Conservation (phyloP, 1,140 invertebrate genomes). For the Procambarus clarkii region DNA sequence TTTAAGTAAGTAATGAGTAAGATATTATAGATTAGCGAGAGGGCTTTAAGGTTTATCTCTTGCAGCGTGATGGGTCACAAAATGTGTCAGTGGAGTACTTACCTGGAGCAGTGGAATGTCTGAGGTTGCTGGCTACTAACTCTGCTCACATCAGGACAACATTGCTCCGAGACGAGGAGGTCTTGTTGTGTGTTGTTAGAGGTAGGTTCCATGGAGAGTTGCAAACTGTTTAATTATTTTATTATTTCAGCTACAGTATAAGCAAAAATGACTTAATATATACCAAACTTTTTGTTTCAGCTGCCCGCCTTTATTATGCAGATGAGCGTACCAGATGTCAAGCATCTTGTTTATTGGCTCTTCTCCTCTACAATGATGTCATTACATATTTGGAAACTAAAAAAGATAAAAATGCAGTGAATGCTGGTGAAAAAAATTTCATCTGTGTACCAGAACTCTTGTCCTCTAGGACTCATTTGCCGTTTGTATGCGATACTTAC, state of each 20-base stretch:
- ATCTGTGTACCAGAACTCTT: conserved; percentile 39
- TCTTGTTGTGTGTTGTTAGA: conserved; percentile 37
- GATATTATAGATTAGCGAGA: too few species aligned
- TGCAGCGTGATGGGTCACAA: conserved; percentile 12
- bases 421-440: conserved; percentile 2
- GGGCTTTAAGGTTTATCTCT: too few species aligned
- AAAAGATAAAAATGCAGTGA: background rate
- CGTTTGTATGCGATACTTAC: conserved; percentile 33
- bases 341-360: conserved; percentile 47
- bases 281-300: conserved; percentile 18
- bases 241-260: too few species aligned
- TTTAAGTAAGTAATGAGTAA: too few species aligned
- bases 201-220: conserved; percentile 5
- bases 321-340: conserved; percentile 38
- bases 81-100: conserved; percentile 38
- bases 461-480: conserved; percentile 6
- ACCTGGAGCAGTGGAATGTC: conserved; percentile 25
- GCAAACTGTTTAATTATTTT: too few species aligned
- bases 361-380: conserved; percentile 29
- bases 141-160: conserved; percentile 8
- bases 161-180: conserved; percentile 11
- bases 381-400: background rate
- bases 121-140: conserved; percentile 37
- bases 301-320: conserved; percentile 29
- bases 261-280: too few species aligned